Evolutionary conservation across 2,797 vertebrate species (phyloP).

Genomic region (Lagorchestes hirsutus): DNA sequence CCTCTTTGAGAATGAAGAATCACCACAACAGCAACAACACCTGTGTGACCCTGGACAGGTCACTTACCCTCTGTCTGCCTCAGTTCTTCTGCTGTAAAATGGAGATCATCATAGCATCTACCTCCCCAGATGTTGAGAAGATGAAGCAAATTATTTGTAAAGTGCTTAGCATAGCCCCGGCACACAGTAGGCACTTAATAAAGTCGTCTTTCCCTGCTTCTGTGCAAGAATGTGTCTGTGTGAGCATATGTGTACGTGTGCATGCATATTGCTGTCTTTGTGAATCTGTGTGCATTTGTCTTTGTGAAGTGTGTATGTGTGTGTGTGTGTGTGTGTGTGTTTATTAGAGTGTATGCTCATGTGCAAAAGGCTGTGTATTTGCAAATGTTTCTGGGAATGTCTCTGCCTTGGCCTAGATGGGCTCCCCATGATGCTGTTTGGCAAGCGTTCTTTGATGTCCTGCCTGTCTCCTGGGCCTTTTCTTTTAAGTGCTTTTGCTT

Average conservation of each 20-base stretch:
- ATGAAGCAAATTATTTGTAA: not conserved
- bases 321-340: not conserved
- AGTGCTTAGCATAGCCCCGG: not conserved
- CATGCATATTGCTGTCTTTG: not conserved
- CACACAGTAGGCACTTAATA: not conserved
- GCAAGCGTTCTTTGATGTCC: slow-evolving; percentile 73
- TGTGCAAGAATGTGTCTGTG: not conserved
- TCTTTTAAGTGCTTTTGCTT: slow-evolving; percentile 61
- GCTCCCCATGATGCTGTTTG: slow-evolving; percentile 46
- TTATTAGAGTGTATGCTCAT: slow-evolving; percentile 23
- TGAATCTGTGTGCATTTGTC: slow-evolving; percentile 27
- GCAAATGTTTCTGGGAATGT: slow-evolving; percentile 46
- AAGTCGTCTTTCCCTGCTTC: not conserved
- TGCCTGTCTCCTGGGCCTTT: slow-evolving; percentile 63
- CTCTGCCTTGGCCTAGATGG: slow-evolving; percentile 54
- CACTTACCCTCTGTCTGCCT: not conserved
- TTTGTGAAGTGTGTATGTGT: not conserved
- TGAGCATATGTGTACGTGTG: slow-evolving; percentile 10
- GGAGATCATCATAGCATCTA: not conserved
- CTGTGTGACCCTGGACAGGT: not conserved
- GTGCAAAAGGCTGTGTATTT: slow-evolving; percentile 37
- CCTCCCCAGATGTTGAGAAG: not conserved
- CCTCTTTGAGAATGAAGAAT: too few relatives aligned
- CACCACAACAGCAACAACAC: not conserved
- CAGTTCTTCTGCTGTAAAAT: not conserved